Percentiles rank a stretch among this genome's conserved stretches.
Conservation (phyloP, 2,113 vertebrate species). For the Chiloscyllium plagiosum region DNA sequence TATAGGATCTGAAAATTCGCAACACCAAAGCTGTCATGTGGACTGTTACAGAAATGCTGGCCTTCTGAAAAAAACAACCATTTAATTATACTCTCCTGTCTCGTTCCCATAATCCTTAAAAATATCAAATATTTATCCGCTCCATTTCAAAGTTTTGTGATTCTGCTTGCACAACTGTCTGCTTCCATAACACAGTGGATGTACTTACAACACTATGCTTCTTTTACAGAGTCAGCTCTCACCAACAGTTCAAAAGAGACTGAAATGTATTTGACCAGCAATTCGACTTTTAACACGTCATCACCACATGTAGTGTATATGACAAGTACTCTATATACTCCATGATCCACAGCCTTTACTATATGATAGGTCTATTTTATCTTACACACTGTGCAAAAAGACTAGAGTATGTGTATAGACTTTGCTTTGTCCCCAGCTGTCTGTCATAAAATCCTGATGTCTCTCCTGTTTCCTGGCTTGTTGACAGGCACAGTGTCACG, state of each 20-base stretch:
- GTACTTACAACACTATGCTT: too few relatives aligned
- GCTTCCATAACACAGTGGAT: not conserved
- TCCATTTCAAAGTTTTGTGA: not conserved
- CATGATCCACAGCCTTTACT: not conserved
- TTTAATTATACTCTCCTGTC: not conserved
- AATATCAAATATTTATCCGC: not conserved
- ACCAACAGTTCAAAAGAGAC: not conserved
- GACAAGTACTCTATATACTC: not conserved
- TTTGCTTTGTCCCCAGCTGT: not conserved
- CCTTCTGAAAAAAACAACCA: not conserved
- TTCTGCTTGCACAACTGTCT: not conserved
- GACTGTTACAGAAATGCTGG: not conserved
- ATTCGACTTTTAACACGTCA: not conserved
- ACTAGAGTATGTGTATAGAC: not conserved
- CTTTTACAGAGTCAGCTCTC: not conserved
- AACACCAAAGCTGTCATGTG: not conserved
- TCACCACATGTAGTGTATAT: not conserved
- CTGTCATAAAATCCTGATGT: slow-evolving; percentile 18
- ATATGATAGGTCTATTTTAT: not conserved
- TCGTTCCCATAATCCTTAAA: not conserved
- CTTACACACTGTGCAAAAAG: not conserved
- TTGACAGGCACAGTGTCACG: not conserved
- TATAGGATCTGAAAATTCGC: not conserved
- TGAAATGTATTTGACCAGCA: slow-evolving; percentile 5
- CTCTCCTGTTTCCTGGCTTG: slow-evolving; percentile 13